phyloP scores from a whole-genome alignment of 2,888 invertebrate genomes.

The Zootermopsis nevadensis region DNA sequence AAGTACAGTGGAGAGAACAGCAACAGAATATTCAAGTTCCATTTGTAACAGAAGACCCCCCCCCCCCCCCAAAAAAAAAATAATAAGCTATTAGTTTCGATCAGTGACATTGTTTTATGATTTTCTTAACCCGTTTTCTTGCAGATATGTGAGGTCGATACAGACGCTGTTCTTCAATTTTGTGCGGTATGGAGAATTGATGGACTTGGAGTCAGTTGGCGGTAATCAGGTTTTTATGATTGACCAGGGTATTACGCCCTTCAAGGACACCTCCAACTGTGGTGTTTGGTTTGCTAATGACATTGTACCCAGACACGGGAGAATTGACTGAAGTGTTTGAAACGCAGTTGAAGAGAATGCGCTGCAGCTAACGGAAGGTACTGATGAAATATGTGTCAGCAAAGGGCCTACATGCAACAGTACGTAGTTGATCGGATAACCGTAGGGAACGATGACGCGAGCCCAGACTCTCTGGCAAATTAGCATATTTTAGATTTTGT shows the following conservation, averaged over 20 bases:
- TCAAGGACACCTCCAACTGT: constrained; percentile 77
- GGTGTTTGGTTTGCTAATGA: constrained; percentile 81
- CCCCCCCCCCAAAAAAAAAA: no score
- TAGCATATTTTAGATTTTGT: no score
- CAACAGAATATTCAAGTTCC: no score
- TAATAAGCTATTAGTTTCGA: no score
- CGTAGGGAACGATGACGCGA: no score
- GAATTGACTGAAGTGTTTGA: constrained; percentile 73
- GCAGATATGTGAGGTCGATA: constrained; percentile 77
- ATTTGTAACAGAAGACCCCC: no score
- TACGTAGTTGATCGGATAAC: not conserved
- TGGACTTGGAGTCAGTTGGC: constrained; percentile 30
- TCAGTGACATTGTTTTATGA: no score
- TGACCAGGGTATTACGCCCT: constrained; percentile 76
- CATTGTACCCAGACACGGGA: constrained; percentile 79
- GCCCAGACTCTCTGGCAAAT: no score
- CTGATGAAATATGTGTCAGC: not conserved
- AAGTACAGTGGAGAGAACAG: no score
- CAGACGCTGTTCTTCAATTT: constrained; percentile 86
- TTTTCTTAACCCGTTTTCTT: not conserved
- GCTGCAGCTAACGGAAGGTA: not conserved
- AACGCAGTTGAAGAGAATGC: not conserved
- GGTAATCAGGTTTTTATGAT: constrained; percentile 70
- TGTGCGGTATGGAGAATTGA: constrained; percentile 58
- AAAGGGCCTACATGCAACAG: not conserved